Base-by-base conservation (phyloP, 2,888 invertebrate genomes). In the Troilus luridus region DNA sequence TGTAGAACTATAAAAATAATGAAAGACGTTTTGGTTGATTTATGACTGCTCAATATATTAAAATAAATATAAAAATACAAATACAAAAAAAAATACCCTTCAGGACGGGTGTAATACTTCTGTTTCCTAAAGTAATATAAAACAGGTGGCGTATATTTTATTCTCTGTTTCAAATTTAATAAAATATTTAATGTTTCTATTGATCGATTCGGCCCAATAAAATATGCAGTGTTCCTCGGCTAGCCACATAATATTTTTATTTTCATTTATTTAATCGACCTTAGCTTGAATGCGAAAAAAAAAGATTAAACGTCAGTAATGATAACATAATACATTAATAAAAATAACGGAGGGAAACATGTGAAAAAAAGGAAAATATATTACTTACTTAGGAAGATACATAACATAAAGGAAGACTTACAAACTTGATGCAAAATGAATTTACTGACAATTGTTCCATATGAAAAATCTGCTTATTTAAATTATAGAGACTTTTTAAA, bases 111-210 rank as follows among this genome's bases (percentile, higher is more conserved):
- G 64, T 67, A 41, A 41, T 41, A 41, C 41, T 41, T 41, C 41
- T 41, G 41, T 41, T 41, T 67, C n/a, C 24, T 10, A 24, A 67
- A 10, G 64, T 67, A 67, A 24, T 67, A 24, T 1, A 12, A 41
- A 27, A 72, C 72, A 72, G 72, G 14, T 14, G 72, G 27, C 14
- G 19, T 19, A 72, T 0, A 72, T 72, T 72, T 72, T 27, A 24
- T 72, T 24, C 72, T 14, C 27, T 11, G 72, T 72, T 72, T n/a
- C 27, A 27, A 27, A 27, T 72, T 27, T 10, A 72, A 72, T 72
- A 24, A 72, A 72, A 72, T 72, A 72, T 72, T 72, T 72, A 72
- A 72, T 72, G 72, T 72, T 72, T 24, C 72, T 27, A 72, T 24
- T 27, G 72, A 72, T 9, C 72, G 72, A 24, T 72, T 14, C 19